Base-by-base conservation (phyloP, 2,113 vertebrate species). In the Riparia riparia region DNA sequence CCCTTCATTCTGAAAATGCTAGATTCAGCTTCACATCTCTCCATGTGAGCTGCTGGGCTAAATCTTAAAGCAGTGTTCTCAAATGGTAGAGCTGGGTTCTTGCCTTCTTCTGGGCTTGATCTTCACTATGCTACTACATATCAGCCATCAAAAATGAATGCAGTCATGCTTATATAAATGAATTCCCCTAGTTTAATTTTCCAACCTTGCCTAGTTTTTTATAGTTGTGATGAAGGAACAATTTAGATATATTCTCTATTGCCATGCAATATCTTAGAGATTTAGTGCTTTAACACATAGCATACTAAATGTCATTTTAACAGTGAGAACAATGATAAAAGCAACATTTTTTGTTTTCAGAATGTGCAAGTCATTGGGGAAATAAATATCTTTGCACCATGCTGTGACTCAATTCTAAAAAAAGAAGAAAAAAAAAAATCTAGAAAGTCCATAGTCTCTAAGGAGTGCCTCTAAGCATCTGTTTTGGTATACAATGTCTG, bases 231-330 rank as follows among this genome's bases (percentile, higher is more conserved):
- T 56, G 79, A 56, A 66, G 41, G 60, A 92, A 20, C 56, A 88
- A 86, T 92, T 93, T 74, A 70, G 60, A 37, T 83, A 63, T 73
- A 63, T 86, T 80, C 39, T 93, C 24, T 94, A 83, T 86, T 93
- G 31, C 28, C 47, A 14, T 58, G 68, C 50, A 77, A 5, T 44
- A 7, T 74, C 14, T 66, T 85, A 65, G 37, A 66, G 45, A 76
- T 26, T 37, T 45, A 73, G 32, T 83, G 74, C 20, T 90, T 82
- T 78, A 0, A 0, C 41, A 70, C 12, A 28, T 25, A 50, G 54
- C 39, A 61, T 80, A 54, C 11, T 63, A 70, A 90, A 60, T 2
- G 1, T 12, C 5, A 20, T 51, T 85, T 90, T n/a, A 74, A 31
- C n/a, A 70, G 22, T 49, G 22, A 90, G 71, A 83, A 14, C 12